A percentile compares a stretch with the other conserved stretches of the same genome.
phyloP scores from a whole-genome alignment of 2,888 invertebrate genomes.

The Parnassius mnemosyne region DNA sequence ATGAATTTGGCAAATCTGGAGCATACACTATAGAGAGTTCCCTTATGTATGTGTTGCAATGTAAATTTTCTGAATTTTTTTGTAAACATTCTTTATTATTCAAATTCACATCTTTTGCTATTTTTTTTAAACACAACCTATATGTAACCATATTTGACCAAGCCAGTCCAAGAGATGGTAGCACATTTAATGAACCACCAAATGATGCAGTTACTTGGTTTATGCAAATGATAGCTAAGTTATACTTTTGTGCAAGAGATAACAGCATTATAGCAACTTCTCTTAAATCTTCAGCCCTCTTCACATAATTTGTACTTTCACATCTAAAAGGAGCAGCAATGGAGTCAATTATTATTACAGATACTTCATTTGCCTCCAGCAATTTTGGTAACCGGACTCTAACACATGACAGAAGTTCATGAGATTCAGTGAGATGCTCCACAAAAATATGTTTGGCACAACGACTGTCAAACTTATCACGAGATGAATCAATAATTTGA shows the following conservation, averaged over 20 bases:
- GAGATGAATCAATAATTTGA: constrained; percentile 51
- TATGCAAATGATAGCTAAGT: constrained; percentile 62
- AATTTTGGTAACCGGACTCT: constrained; percentile 60
- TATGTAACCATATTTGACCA: constrained; percentile 74
- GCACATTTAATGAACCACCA: constrained; percentile 43
- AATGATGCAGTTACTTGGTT: constrained; percentile 70
- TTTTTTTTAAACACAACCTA: constrained; percentile 52
- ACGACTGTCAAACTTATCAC: constrained; percentile 37
- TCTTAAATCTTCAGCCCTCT: constrained; percentile 68
- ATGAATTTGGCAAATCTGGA: constrained; percentile 53
- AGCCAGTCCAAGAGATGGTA: constrained; percentile 68
- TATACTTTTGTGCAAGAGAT: constrained; percentile 51
- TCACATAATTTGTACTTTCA: constrained; percentile 63
- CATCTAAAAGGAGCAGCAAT: constrained; percentile 71
- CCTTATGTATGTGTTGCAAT: constrained; percentile 41
- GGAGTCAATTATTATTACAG: constrained; percentile 65
- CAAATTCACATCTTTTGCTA: constrained; percentile 23
- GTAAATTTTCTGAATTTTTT: constrained; percentile 28
- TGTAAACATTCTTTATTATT: constrained; percentile 15
- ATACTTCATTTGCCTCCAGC: constrained; percentile 45
- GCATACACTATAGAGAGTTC: constrained; percentile 55
- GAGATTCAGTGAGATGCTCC: constrained; percentile 65
- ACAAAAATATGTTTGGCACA: constrained; percentile 64
- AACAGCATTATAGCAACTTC: constrained; percentile 58
- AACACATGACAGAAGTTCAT: constrained; percentile 61